These are phyloP conservation scores for Tauraco hartlaubi DNA, from an alignment of 2,797 vertebrate genomes.

Conservation along the genomic window DNA sequence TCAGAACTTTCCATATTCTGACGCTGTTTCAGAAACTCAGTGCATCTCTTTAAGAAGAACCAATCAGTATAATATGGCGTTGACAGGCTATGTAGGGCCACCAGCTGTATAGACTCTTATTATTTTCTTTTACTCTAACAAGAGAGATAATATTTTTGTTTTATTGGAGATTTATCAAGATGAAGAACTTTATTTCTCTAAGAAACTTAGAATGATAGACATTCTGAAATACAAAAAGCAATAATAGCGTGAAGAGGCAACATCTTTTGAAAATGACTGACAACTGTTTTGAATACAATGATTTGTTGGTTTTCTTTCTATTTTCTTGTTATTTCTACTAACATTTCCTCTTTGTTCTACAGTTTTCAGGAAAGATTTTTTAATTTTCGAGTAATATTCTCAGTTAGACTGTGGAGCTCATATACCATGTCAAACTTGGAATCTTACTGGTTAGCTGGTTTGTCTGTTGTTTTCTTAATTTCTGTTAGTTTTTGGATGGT, in stretches of 20 bases:
- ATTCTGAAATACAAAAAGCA: constrained; percentile 23
- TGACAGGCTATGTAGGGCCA: neutral
- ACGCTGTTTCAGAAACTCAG: neutral
- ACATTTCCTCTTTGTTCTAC: constrained; percentile 16
- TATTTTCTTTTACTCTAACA: neutral
- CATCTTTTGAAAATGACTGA: constrained; percentile 33
- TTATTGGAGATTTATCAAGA: neutral
- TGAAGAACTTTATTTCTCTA: constrained; percentile 37
- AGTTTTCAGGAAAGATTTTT: constrained; percentile 35
- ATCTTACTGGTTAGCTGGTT: neutral
- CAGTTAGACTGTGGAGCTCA: neutral
- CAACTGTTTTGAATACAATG: constrained; percentile 39
- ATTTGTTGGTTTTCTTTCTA: constrained; percentile 20
- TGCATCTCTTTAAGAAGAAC: neutral
- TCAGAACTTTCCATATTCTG: neutral
- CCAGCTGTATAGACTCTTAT: constrained; percentile 8
- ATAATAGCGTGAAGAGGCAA: neutral
- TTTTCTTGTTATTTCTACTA: constrained; percentile 25
- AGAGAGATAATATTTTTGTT: constrained; percentile 9
- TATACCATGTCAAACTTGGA: neutral
- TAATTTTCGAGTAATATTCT: constrained; percentile 11
- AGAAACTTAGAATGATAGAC: constrained; percentile 34
- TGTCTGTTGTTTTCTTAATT: constrained; percentile 16
- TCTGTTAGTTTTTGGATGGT: neutral
- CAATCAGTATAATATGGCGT: neutral